Conservation (phyloP, 2,113 vertebrate species). For the Genyomyrus donnyi region DNA sequence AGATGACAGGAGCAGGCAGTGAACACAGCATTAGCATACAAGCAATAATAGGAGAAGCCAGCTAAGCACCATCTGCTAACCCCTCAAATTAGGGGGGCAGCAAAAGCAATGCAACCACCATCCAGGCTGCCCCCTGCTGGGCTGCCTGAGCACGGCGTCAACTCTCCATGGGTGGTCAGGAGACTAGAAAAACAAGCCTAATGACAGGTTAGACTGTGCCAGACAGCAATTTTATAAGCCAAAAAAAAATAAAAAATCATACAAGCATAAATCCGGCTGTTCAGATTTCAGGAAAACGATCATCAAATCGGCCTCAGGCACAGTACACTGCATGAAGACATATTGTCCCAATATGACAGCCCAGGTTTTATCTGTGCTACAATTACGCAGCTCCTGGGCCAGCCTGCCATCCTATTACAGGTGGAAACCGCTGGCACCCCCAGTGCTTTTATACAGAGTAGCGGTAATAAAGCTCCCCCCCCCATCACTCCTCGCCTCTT, state of each 20-base stretch:
- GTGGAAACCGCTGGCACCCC: not conserved
- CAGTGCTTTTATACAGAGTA: not conserved
- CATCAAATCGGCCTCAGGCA: not conserved
- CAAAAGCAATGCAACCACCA: not conserved
- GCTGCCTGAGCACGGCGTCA: not conserved
- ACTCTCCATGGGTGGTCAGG: not conserved
- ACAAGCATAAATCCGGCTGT: not conserved
- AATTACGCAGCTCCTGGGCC: not conserved
- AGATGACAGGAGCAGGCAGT: not conserved
- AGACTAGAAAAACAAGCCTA: not conserved
- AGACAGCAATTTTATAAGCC: not conserved
- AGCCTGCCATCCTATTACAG: not conserved
- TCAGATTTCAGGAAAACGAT: not conserved
- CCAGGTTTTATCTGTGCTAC: not conserved
- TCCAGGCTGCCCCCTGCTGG: not conserved
- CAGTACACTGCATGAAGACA: not conserved
- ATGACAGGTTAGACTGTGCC: not conserved
- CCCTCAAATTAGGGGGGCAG: not conserved
- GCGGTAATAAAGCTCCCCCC: not conserved
- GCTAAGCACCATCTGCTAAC: slow-evolving; percentile 11
- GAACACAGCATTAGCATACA: not conserved
- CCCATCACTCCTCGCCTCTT: not conserved
- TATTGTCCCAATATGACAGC: not conserved
- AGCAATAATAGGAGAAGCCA: not conserved
- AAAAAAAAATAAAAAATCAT: not conserved